Base-by-base conservation (phyloP, 2,797 vertebrate genomes). In the Platyrinchus mystaceus region DNA sequence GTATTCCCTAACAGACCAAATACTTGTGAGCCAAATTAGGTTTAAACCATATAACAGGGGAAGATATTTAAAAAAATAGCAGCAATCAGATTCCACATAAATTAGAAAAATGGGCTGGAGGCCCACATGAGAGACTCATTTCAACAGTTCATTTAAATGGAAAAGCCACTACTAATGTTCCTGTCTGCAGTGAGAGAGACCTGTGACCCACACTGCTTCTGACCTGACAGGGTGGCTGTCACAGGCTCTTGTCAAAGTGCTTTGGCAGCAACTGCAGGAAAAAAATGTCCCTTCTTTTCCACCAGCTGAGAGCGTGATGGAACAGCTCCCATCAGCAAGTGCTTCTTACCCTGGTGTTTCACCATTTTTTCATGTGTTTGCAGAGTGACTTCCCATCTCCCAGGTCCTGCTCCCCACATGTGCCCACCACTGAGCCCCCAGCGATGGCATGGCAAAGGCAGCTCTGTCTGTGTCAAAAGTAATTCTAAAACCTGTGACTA, bases 161-260 rank as follows among this genome's bases (percentile, higher is more conserved):
- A 52, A 71, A 86, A 91, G 44, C 62, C 71, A 67, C 43, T 60
- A n/a, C 62, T 56, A 12, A 41, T 0, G 28, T 12, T 74, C 41
- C 55, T 47, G 23, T 2, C 19, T 14, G 23, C 46, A 44, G 78
- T 0, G 13, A 44, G 62, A 73, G 50, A 52, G 47, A 22, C 27
- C 4, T 1, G 4, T 4, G 70, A 70, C 7, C 47, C 55, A 15
- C 11, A 14, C n/a, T 5, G 3, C 34, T n/a, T 50, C 53, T 2
- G 0, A 71, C 46, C 19, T 13, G 43, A 74, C 5, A 22, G 79
- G 1, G 19, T 3, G 36, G 84, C 49, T 46, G 55, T 59, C 18
- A 4, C n/a, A 15, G 8, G 1, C 17, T 21, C 41, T 4, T 73
- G 75, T 30, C 43, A 43, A 36, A 89, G 34, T 10, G 60, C 56